A percentile compares a stretch with the other conserved stretches of the same genome.
These are phyloP conservation scores for Chloroclysta siterata DNA, from an alignment of 2,888 invertebrate genomes.

Conservation along the genomic window DNA sequence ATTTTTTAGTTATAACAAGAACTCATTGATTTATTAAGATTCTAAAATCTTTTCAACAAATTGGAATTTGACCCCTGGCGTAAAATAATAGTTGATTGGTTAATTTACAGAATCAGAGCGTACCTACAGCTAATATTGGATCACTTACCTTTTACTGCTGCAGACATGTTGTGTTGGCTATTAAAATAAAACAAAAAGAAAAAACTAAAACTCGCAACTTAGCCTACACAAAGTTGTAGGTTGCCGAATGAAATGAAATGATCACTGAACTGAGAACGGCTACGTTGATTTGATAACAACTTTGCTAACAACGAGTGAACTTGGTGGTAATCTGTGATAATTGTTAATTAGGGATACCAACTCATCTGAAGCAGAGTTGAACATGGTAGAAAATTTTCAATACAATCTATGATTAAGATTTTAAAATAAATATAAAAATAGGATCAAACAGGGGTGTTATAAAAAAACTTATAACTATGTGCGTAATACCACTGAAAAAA, in stretches of 20 bases:
- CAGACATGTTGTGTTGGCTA: slow-evolving; percentile 61
- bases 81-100: background rate
- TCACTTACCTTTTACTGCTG: slow-evolving; percentile 73
- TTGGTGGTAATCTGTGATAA: slow-evolving; percentile 34
- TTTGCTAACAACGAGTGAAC: slow-evolving; percentile 21
- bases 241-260: slow-evolving; percentile 7
- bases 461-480: no score
- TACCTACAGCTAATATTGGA: background rate
- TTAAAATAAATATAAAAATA: background rate
- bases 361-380: background rate
- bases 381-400: background rate
- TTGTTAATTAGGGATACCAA: slow-evolving; percentile 38
- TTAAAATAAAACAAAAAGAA: slow-evolving; percentile 35
- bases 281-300: slow-evolving; percentile 30
- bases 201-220: slow-evolving; percentile 32
- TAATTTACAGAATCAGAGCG: slow-evolving; percentile 2
- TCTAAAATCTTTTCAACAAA: slow-evolving; percentile 14
- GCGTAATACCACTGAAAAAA: no score
- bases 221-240: slow-evolving; percentile 37
- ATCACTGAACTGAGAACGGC: background rate
- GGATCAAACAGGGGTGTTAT: no score
- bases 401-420: background rate
- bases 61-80: slow-evolving; percentile 56
- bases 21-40: background rate
- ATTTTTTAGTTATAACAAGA: no score